Base-by-base conservation (phyloP, 2,113 vertebrate species). In the Typhlomys cinereus region DNA sequence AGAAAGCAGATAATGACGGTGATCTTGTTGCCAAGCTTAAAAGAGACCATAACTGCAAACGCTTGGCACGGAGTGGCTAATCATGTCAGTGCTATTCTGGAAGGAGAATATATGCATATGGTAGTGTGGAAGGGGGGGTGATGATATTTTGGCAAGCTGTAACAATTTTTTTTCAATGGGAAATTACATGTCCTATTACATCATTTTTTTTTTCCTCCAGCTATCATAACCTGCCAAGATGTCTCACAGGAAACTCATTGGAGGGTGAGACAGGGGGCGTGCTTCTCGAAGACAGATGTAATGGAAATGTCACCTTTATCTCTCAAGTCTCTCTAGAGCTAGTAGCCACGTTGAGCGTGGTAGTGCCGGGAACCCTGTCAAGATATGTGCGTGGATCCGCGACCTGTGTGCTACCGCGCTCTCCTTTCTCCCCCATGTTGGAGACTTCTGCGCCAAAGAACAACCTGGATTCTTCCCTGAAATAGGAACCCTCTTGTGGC, bases 221-320 rank as follows among this genome's bases (percentile, higher is more conserved):
- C 96, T 97, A 96, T 78, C 95, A 94, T 97, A 96, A 97, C 97
- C 97, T 97, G 97, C 98, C 97, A 98, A 98, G 97, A 97, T 96
- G 97, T 98, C 98, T 98, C 98, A 98, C 94, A 98, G 97, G 95
- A 97, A 98, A 98, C 98, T 98, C 97, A 97, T 95, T 97, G 97
- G 96, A 98, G 97, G 96, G 98, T 97, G 98, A 97, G 97, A 97
- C 98, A 97, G 97, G 96, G 92, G 48, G 96, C 88, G 93, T 94
- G 94, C 95, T 98, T 97, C 96, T 98, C 98, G 98, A 95, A 97
- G 96, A 97, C 97, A 97, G 97, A 98, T 97, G 93, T 97, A 98
- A 98, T 97, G 93, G 97, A 98, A 99, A 98, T 98, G 98, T 97
- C 98, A 98, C 94, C 54, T 95, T 95, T 96, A 98, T 98, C 98